Evolutionary conservation across 2,113 vertebrate genomes (phyloP).

Genomic region (Perca flavescens): DNA sequence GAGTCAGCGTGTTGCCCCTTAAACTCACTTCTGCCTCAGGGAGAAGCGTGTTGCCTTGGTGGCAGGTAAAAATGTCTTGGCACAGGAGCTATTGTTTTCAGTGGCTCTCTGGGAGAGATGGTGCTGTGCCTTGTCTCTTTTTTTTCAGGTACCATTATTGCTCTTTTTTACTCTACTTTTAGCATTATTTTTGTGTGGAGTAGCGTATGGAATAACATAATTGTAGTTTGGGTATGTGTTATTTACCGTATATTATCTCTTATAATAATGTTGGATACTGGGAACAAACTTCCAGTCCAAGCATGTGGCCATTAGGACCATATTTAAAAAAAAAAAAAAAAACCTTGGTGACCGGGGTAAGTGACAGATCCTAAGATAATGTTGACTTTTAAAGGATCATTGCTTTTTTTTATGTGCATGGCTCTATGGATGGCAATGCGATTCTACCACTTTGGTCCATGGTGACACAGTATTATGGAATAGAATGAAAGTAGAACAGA

Average conservation of each 20-base stretch:
- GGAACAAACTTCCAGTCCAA: background rate
- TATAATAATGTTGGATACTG: slow-evolving; percentile 12
- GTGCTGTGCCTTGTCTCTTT: background rate
- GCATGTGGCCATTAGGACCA: background rate
- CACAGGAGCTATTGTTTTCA: slow-evolving; percentile 21
- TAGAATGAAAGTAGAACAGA: no score
- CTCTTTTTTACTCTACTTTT: background rate
- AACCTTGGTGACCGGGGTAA: background rate
- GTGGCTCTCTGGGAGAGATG: slow-evolving; percentile 7
- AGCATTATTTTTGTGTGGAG: background rate
- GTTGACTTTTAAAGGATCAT: background rate
- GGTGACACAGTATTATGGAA: no score
- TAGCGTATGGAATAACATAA: background rate
- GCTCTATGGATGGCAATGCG: background rate
- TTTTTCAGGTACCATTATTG: background rate
- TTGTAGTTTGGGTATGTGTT: background rate
- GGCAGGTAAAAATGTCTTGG: slow-evolving; percentile 49
- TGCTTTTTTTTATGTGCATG: background rate
- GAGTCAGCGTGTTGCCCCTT: background rate
- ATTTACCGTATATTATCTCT: background rate
- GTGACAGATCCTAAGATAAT: background rate
- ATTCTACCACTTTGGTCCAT: background rate
- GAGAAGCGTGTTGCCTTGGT: slow-evolving; percentile 49
- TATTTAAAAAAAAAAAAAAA: background rate
- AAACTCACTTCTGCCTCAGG: slow-evolving; percentile 9